Percentiles rank a stretch among this genome's conserved stretches.
These are phyloP conservation scores for Chinchilla lanigera DNA, from an alignment of 2,113 vertebrate species.

Conservation along the genomic window DNA sequence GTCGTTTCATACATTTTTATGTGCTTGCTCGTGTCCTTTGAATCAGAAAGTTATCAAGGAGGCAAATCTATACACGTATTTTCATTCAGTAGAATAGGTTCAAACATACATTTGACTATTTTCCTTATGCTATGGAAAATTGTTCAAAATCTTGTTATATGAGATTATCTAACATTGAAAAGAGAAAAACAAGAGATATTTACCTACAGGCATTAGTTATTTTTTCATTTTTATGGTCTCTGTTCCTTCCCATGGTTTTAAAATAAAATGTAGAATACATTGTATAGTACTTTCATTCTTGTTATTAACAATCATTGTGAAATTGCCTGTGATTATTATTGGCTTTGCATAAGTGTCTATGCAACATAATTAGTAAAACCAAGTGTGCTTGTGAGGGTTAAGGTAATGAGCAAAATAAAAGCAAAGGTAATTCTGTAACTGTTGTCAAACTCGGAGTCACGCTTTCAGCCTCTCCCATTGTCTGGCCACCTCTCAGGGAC, in stretches of 20 bases:
- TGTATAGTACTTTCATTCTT: background rate
- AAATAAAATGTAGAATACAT: slow-evolving; percentile 3
- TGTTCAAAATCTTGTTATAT: background rate
- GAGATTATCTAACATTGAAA: background rate
- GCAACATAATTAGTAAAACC: background rate
- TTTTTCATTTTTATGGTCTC: background rate
- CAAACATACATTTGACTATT: background rate
- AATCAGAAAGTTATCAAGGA: background rate
- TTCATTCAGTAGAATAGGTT: background rate
- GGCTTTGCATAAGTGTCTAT: background rate
- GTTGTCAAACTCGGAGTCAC: background rate
- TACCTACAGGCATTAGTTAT: background rate
- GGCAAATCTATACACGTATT: no score
- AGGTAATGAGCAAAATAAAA: slow-evolving; percentile 29
- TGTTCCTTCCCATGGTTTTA: background rate
- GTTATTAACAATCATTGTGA: background rate
- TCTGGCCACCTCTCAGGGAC: background rate
- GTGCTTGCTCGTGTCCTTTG: background rate
- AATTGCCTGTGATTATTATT: background rate
- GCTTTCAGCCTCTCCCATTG: background rate
- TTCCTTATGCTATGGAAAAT: background rate
- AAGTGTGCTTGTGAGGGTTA: background rate
- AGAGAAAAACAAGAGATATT: background rate
- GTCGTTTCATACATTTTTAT: background rate
- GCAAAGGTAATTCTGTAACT: background rate